These are phyloP conservation scores for Diachasmimorpha longicaudata DNA, from an alignment of 1,140 invertebrate genomes.

Conservation along the genomic window DNA sequence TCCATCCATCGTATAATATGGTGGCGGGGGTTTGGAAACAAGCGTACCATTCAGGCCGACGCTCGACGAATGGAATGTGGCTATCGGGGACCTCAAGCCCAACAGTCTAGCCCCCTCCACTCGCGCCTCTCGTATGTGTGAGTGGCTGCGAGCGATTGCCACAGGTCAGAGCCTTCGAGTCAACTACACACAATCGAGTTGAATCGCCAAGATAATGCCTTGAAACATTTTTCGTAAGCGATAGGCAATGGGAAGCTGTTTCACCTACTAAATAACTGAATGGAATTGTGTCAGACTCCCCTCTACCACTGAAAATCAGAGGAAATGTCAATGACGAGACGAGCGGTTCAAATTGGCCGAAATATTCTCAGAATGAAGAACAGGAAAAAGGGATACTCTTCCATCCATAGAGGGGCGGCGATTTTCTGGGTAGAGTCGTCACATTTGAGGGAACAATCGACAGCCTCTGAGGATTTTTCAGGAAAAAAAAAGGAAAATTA, in stretches of 20 bases:
- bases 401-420: no score
- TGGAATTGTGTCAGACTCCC: background rate
- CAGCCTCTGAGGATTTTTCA: no score
- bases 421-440: no score
- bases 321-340: background rate
- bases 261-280: background rate
- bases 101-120: background rate
- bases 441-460: no score
- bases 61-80: slow-evolving; percentile 49
- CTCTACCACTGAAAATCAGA: background rate
- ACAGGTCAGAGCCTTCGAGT: slow-evolving; percentile 58
- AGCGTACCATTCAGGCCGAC: slow-evolving; percentile 52
- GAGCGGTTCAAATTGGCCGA: no score
- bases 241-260: background rate
- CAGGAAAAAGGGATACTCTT: no score
- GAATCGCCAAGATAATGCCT: background rate
- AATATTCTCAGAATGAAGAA: no score
- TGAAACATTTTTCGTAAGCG: background rate
- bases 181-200: slow-evolving; percentile 31
- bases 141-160: slow-evolving; percentile 41
- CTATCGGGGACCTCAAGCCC: slow-evolving; percentile 41
- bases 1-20: slow-evolving; percentile 6
- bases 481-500: slow-evolving; percentile 2
- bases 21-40: slow-evolving; percentile 44
- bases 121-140: background rate